A percentile compares a stretch with the other conserved stretches of the same genome.
These are phyloP conservation scores for Actinemys pallida DNA, from an alignment of 2,113 vertebrate genomes.

Conservation along the genomic window DNA sequence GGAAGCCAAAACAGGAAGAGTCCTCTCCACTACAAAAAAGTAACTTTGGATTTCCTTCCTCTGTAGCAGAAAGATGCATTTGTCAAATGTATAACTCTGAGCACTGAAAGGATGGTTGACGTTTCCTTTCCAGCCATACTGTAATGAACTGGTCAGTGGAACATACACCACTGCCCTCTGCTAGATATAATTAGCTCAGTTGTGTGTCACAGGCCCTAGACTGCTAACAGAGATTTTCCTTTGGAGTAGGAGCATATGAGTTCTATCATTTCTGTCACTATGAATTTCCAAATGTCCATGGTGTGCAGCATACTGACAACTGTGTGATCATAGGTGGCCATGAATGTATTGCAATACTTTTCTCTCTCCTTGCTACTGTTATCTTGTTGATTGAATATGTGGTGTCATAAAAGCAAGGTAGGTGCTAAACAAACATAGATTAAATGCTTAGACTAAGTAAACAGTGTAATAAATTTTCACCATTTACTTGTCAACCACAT, in stretches of 20 bases:
- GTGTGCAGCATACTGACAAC: background rate
- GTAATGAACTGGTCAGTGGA: background rate
- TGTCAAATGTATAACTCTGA: background rate
- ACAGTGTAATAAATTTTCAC: background rate
- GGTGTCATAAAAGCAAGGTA: background rate
- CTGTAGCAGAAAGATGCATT: background rate
- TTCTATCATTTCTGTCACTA: background rate
- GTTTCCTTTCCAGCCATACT: background rate
- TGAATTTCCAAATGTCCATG: background rate
- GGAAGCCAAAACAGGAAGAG: background rate
- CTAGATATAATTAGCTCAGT: background rate
- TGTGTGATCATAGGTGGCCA: background rate
- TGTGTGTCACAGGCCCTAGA: background rate
- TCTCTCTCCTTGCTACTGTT: background rate
- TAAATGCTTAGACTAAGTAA: background rate
- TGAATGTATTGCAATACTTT: background rate
- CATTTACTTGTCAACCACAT: background rate
- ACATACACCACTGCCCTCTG: background rate
- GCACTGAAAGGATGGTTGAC: background rate
- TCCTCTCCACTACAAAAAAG: background rate
- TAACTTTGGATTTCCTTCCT: background rate
- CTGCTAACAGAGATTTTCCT: background rate
- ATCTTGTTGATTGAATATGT: background rate
- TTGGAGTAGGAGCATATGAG: background rate
- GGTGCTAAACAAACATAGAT: background rate